A percentile compares a stretch with the other conserved stretches of the same genome.
Conservation (phyloP, 2,113 vertebrate species). For the Setophaga kirtlandii region DNA sequence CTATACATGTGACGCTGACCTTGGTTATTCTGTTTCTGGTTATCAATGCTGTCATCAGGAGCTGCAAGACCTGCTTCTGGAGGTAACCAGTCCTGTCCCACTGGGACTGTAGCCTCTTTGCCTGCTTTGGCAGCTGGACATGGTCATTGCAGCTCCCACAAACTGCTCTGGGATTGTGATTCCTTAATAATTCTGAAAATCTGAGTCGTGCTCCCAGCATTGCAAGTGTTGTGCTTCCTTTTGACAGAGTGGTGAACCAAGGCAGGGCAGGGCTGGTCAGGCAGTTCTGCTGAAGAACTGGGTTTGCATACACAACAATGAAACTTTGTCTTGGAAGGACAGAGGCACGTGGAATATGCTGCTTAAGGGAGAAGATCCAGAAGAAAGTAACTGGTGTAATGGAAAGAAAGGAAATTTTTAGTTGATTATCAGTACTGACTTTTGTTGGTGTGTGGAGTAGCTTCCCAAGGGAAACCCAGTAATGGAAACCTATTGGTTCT, state of each 20-base stretch:
- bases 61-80: neutral
- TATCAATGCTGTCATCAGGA: neutral
- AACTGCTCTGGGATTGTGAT: neutral
- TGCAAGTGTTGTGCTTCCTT: neutral
- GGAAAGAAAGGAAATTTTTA: constrained; percentile 20
- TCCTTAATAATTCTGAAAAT: neutral
- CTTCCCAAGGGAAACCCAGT: neutral
- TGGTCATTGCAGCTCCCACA: neutral
- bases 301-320: neutral
- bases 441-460: neutral
- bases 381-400: neutral
- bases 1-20: neutral
- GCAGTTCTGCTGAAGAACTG: neutral
- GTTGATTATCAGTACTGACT: neutral
- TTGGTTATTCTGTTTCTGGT: neutral
- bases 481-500: neutral
- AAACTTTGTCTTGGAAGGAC: neutral
- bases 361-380: neutral
- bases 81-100: neutral
- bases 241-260: neutral
- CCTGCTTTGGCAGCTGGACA: neutral
- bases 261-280: neutral
- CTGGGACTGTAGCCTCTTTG: accelerated
- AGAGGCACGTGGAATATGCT: neutral
- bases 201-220: neutral